These are phyloP conservation scores for Oscheius myriophilus DNA, from an alignment of 2,888 invertebrate species.

Conservation along the genomic window DNA sequence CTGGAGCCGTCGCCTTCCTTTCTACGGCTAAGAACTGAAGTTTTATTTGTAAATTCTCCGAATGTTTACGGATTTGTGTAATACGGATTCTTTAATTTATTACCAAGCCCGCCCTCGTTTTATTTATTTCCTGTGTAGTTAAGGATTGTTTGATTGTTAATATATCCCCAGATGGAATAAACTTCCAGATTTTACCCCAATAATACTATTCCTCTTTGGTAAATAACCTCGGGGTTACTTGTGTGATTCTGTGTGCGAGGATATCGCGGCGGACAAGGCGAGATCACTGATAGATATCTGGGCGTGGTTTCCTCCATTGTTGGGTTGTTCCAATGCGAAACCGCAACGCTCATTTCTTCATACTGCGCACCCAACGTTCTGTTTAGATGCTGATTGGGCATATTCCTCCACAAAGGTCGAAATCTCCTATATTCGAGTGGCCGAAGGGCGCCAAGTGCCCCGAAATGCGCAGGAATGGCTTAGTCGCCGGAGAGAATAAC, in stretches of 20 bases:
- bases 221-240: too few species aligned
- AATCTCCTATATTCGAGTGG: conserved; percentile 18
- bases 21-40: conserved; percentile 82
- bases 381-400: conserved; percentile 18
- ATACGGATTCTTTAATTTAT: conserved; percentile 26
- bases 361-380: too few species aligned
- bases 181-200: too few species aligned
- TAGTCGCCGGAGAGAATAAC: neutral
- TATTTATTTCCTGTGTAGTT: conserved; percentile 20
- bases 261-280: too few species aligned
- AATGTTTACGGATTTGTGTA: conserved; percentile 14
- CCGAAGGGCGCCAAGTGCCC: conserved; percentile 3
- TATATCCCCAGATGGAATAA: too few species aligned
- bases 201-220: too few species aligned
- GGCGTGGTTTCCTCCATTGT: too few species aligned
- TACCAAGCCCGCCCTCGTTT: neutral
- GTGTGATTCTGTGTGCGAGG: too few species aligned
- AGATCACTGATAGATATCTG: too few species aligned
- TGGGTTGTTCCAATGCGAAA: too few species aligned
- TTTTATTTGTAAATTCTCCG: neutral
- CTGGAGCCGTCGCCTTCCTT: conserved; percentile 89
- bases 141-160: neutral
- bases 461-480: conserved; percentile 25
- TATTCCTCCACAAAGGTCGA: conserved; percentile 8
- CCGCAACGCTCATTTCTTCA: too few species aligned